Evolutionary conservation across 2,797 vertebrate genomes (phyloP).

Genomic region (Eurystomus glaucurus): DNA sequence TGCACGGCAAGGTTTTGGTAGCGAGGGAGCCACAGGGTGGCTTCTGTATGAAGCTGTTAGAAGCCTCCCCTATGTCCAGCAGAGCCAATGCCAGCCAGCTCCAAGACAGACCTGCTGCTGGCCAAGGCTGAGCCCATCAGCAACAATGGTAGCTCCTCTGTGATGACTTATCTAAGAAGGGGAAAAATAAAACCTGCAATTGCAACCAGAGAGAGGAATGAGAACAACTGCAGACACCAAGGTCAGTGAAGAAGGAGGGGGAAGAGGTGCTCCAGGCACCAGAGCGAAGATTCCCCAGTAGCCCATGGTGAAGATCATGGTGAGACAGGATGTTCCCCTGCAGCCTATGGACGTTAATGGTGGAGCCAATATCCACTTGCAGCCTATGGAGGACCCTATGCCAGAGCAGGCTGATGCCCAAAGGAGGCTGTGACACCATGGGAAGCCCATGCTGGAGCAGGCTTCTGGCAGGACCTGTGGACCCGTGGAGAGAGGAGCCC

Average conservation of each 20-base stretch:
- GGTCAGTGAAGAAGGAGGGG: not conserved
- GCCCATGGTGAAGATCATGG: not conserved
- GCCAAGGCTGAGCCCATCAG: not conserved
- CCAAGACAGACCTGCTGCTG: too few relatives aligned
- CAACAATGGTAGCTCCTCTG: rapidly evolving
- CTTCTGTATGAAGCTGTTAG: not conserved
- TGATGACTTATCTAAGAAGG: not conserved
- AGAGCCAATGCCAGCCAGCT: too few relatives aligned
- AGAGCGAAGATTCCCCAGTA: not conserved
- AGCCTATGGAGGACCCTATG: not conserved
- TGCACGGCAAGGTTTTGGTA: not conserved
- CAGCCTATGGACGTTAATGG: rapidly evolving
- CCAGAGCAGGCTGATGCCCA: rapidly evolving
- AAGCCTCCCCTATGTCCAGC: too few relatives aligned
- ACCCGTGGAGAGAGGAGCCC: too few relatives aligned
- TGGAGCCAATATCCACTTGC: not conserved
- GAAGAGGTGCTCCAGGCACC: rapidly evolving
- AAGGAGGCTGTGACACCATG: too few relatives aligned
- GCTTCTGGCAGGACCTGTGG: too few relatives aligned
- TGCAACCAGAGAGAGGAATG: not conserved
- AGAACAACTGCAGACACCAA: not conserved
- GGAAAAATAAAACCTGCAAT: not conserved
- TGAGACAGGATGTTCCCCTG: not conserved
- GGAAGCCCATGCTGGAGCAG: too few relatives aligned
- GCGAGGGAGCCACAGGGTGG: not conserved